Evolutionary conservation across 2,888 invertebrate species (phyloP), one percentile per base, ranked within the genome.

Genomic region (Morpho helenor): DNA sequence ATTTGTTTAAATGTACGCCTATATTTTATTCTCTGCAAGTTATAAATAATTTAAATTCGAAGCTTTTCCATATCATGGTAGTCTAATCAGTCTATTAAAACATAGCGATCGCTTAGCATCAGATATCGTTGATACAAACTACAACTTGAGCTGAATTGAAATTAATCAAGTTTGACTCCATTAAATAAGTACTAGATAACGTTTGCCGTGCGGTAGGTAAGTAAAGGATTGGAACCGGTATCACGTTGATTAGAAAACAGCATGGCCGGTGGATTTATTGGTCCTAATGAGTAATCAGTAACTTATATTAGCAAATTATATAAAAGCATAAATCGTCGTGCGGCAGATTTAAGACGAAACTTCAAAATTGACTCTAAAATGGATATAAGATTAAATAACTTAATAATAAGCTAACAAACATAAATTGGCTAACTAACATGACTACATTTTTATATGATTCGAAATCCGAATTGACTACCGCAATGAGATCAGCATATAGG

Each of bases 101-200:
- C 53, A 52, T 60, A 58, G 52, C 43, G 41, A 64, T 51, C 62
- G 43, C 44, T 56, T 56, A 54, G 51, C 40, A 62, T 64, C 64
- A 54, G 62, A 62, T 64, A 61, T 51, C 51, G 56, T 42, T 54
- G 60, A 60, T 62, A 63, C 56, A 43, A 45, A 50, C 31, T 62
- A 58, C 62, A 60, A 56, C 60, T 62, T 62, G 56, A 53, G 48
- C 45, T 61, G 51, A 62, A 56, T 59, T 55, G 59, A 62, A 64
- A 62, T 57, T 64, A 62, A 64, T 62, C 60, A 62, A 62, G 62
- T 62, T 64, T 64, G 64, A 64, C 64, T 64, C 57, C 64, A 62
- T 63, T 62, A 64, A 64, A 64, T 64, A 60, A 61, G 57, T 57
- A 45, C 55, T n/a, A 57, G 63, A 61, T 64, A 59, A 52, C 57